phyloP scores from a whole-genome alignment of 2,888 invertebrate species.

The Heliconius charithonia region DNA sequence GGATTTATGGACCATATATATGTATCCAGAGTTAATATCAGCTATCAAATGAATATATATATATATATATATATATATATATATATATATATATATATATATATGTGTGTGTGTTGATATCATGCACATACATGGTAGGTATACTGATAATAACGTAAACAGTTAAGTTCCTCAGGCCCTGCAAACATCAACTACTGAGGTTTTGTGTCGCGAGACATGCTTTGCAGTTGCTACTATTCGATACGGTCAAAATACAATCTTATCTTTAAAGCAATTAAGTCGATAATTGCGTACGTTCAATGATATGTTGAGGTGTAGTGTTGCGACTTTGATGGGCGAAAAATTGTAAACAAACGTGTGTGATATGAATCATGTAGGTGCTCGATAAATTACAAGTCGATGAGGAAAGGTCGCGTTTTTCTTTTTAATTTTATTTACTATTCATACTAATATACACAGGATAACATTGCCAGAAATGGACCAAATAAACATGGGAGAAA shows the following conservation, averaged over 20 bases:
- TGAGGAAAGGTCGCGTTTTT: not conserved
- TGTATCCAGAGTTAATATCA: too few species aligned
- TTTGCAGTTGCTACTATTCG: not conserved
- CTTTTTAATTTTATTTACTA: too few species aligned
- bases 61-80: too few species aligned
- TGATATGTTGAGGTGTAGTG: conserved; percentile 63
- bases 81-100: too few species aligned
- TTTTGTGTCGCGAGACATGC: conserved; percentile 59
- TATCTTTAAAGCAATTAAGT: conserved; percentile 50
- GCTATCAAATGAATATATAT: too few species aligned
- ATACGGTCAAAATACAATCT: conserved; percentile 40
- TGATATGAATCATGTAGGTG: conserved; percentile 19
- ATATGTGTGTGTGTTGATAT: too few species aligned
- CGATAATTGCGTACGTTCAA: conserved; percentile 30
- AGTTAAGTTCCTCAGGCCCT: not conserved
- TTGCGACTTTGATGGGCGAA: conserved; percentile 55
- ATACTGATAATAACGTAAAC: conserved; percentile 7
- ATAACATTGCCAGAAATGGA: too few species aligned
- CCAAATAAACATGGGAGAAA: too few species aligned
- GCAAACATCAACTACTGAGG: conserved; percentile 53
- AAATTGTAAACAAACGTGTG: conserved; percentile 46
- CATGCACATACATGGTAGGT: not conserved
- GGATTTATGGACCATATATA: too few species aligned
- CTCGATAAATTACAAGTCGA: not conserved
- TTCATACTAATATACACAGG: too few species aligned